A percentile compares a stretch with the other conserved stretches of the same genome.
Evolutionary conservation across 2,888 invertebrate species (phyloP).

Genomic region (Creontiades dilutus): DNA sequence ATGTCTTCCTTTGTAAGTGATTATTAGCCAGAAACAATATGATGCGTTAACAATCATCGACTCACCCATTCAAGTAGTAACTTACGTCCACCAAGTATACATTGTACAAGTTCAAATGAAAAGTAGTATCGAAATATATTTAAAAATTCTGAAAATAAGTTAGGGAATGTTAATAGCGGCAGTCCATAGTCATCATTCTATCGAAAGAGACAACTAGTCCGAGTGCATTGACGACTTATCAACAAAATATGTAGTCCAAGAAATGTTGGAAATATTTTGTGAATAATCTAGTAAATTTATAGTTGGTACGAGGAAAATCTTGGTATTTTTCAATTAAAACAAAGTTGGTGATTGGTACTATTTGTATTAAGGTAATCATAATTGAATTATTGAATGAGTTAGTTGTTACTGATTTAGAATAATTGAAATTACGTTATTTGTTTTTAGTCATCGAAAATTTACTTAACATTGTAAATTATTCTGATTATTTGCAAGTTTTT

Average conservation of each 20-base stretch:
- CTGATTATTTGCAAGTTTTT: neutral
- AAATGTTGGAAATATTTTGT: slow-evolving; percentile 6
- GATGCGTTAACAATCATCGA: no score
- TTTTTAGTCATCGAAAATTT: neutral
- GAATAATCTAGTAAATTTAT: slow-evolving; percentile 13
- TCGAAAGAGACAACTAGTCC: slow-evolving; percentile 9
- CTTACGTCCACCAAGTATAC: neutral
- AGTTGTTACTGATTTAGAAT: neutral
- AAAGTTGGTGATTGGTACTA: slow-evolving; percentile 11
- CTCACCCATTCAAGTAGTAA: no score
- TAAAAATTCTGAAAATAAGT: neutral
- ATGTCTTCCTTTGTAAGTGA: no score
- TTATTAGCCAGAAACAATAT: no score
- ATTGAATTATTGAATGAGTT: neutral
- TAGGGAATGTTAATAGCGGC: neutral
- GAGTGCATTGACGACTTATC: neutral
- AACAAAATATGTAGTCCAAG: neutral
- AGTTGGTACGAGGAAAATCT: neutral
- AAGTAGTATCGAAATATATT: neutral
- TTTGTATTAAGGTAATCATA: neutral
- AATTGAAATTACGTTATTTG: neutral
- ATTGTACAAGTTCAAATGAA: neutral
- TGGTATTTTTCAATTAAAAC: neutral
- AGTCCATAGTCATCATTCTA: neutral
- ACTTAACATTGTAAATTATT: neutral